phyloP scores from a whole-genome alignment of 2,888 invertebrate genomes.

The Lepidochrysops patricia region DNA sequence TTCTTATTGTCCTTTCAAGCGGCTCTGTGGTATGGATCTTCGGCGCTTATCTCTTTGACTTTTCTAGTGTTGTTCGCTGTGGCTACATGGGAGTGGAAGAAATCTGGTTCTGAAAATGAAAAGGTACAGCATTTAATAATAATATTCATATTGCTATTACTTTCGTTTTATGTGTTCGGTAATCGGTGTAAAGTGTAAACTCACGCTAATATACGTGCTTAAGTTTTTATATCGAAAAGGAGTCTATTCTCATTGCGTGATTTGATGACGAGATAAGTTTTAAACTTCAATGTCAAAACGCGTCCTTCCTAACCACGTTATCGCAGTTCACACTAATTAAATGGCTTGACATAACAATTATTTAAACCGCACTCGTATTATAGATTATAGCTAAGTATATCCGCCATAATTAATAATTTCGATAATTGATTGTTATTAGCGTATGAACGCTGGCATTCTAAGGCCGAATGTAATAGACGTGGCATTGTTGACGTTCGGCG shows the following conservation, averaged over 20 bases:
- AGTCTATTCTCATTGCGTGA: too few relatives aligned
- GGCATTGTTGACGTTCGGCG: slow-evolving; percentile 72
- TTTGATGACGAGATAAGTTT: too few relatives aligned
- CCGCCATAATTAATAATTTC: slow-evolving; percentile 1
- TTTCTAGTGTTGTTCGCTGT: slow-evolving; percentile 50
- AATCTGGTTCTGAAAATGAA: slow-evolving; percentile 24
- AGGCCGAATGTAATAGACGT: slow-evolving; percentile 64
- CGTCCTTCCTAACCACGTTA: too few relatives aligned
- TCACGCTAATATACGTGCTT: too few relatives aligned
- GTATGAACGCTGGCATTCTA: slow-evolving; percentile 42
- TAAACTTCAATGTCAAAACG: too few relatives aligned
- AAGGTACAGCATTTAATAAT: too few relatives aligned
- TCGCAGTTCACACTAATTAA: neutral
- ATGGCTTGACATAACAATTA: neutral
- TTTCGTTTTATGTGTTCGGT: too few relatives aligned
- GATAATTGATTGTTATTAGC: slow-evolving; percentile 33
- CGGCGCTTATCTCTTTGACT: slow-evolving; percentile 58
- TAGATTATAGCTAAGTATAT: neutral
- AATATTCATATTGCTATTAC: too few relatives aligned
- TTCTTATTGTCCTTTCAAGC: slow-evolving; percentile 79
- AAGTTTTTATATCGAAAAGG: too few relatives aligned
- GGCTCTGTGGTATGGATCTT: slow-evolving; percentile 77
- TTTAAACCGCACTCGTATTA: neutral
- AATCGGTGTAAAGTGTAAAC: too few relatives aligned
- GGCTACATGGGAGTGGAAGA: slow-evolving; percentile 59